phyloP scores from a whole-genome alignment of 1,140 invertebrate species.

The Aphidius gifuensis region DNA sequence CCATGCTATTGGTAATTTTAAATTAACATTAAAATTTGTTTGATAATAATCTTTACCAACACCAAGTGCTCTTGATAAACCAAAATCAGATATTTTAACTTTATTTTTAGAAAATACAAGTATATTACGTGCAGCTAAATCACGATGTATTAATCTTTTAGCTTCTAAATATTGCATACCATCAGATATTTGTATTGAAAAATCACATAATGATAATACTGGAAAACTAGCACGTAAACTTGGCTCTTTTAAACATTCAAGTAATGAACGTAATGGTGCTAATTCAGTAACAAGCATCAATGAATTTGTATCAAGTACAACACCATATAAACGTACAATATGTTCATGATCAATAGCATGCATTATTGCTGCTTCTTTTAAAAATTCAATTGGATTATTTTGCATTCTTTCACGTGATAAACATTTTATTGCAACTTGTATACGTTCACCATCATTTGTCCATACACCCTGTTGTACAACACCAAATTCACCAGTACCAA shows the following conservation, averaged over 20 bases:
- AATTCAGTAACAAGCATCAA: conserved; percentile 96
- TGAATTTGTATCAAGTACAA: conserved; percentile 90
- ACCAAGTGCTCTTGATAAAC: conserved; percentile 89
- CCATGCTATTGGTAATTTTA: conserved; percentile 98
- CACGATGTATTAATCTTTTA: conserved; percentile 90
- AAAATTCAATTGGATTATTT: conserved; percentile 92
- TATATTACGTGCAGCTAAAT: conserved; percentile 92
- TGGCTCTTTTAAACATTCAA: conserved; percentile 94
- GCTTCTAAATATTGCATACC: conserved; percentile 94
- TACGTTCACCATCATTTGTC: conserved; percentile 91
- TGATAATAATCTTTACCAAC: conserved; percentile 99
- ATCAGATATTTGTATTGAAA: conserved; percentile 91
- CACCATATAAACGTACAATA: conserved; percentile 94
- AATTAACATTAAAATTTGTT: conserved; percentile 96
- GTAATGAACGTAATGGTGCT: conserved; percentile 87
- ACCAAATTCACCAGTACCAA: conserved; percentile 94
- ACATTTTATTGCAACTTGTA: conserved; percentile 97
- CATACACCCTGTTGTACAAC: conserved; percentile 96
- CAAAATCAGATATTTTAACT: conserved; percentile 98
- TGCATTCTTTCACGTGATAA: conserved; percentile 90
- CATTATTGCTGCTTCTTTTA: conserved; percentile 98
- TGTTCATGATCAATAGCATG: conserved; percentile 95
- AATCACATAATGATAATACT: conserved; percentile 83
- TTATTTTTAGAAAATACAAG: conserved; percentile 93
- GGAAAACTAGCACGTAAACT: conserved; percentile 84